Percentiles rank a stretch among this genome's conserved stretches.
phyloP scores from a whole-genome alignment of 2,888 invertebrate species.

The Phengaris arion region DNA sequence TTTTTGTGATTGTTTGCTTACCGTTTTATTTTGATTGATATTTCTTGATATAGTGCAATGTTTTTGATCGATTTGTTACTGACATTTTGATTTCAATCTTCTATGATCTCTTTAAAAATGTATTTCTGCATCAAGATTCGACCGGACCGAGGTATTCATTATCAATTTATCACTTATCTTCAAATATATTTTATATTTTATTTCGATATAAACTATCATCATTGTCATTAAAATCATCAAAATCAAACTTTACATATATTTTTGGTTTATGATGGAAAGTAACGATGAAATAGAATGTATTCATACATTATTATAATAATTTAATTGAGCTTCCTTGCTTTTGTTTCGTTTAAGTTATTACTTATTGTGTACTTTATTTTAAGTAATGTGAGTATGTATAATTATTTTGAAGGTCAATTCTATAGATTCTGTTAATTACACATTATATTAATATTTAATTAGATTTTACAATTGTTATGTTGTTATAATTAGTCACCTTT shows the following conservation, averaged over 20 bases:
- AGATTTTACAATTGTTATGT: neutral
- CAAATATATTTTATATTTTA: neutral
- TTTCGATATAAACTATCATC: neutral
- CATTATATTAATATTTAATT: neutral
- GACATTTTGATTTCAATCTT: conserved; percentile 2
- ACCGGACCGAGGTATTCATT: too few relatives aligned
- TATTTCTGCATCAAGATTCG: neutral
- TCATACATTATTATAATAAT: neutral
- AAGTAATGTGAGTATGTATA: neutral
- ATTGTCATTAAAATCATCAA: neutral
- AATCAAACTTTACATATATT: neutral
- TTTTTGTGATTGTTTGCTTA: conserved; percentile 29
- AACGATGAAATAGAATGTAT: neutral
- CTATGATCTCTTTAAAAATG: neutral
- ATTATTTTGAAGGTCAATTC: conserved; percentile 19
- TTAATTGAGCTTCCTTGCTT: conserved; percentile 12
- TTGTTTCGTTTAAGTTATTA: conserved; percentile 13
- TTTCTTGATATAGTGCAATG: conserved; percentile 1
- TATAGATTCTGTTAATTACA: neutral
- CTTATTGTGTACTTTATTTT: neutral
- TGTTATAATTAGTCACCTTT: neutral
- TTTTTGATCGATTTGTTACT: neutral
- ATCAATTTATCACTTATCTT: too few relatives aligned
- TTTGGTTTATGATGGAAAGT: neutral
- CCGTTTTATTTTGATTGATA: conserved; percentile 28